Evolutionary conservation across 1,140 invertebrate genomes (phyloP).

Genomic region (Thrips palmi): DNA sequence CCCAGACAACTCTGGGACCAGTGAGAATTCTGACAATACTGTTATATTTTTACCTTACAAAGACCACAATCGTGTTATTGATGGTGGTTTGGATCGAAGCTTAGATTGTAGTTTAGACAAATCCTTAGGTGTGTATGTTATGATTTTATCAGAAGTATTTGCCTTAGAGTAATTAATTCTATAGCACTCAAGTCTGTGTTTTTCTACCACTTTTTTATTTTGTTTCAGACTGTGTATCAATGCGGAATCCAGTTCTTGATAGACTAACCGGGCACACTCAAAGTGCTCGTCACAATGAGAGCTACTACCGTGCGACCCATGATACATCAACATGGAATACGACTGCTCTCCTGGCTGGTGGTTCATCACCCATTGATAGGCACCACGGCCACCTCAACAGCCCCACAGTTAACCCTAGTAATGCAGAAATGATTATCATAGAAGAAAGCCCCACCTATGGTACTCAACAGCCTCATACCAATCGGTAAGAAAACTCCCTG

Average conservation of each 20-base stretch:
- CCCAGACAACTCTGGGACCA: constrained; percentile 27
- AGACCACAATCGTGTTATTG: constrained; percentile 13
- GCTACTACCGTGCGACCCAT: constrained; percentile 51
- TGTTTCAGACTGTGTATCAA: constrained; percentile 14
- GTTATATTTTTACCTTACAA: constrained; percentile 38
- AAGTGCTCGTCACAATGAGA: constrained; percentile 44
- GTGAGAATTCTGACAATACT: constrained; percentile 38
- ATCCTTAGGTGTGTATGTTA: too few relatives aligned
- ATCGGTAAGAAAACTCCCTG: constrained; percentile 3
- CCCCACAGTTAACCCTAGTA: constrained; percentile 30
- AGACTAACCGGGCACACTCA: constrained; percentile 51
- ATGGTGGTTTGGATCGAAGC: constrained; percentile 1
- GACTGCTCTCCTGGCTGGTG: too few relatives aligned
- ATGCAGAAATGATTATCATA: constrained; percentile 41
- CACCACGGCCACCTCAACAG: constrained; percentile 21
- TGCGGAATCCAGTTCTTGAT: constrained; percentile 64
- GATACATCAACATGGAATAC: constrained; percentile 30
- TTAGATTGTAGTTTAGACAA: too few relatives aligned
- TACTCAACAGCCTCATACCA: constrained; percentile 1
- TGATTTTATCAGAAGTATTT: too few relatives aligned
- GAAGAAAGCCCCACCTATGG: constrained; percentile 36
- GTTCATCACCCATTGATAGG: constrained; percentile 21
- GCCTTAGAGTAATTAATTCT: too few relatives aligned
- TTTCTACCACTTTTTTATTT: constrained; percentile 4
- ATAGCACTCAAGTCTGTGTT: constrained; percentile 2